Conservation (phyloP, 2,113 vertebrate species). For the Falco punctatus region DNA sequence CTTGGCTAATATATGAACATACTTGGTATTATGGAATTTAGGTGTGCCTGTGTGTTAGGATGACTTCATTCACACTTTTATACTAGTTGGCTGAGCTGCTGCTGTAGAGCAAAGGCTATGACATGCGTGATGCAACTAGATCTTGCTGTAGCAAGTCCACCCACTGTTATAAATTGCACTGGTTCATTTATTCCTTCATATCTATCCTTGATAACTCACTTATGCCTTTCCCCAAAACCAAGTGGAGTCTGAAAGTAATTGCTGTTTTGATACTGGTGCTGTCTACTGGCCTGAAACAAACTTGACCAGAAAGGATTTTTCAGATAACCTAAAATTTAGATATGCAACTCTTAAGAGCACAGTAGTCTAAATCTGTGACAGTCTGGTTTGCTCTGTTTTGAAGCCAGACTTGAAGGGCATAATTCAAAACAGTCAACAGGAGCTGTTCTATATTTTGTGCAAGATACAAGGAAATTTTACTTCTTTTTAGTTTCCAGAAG, state of each 20-base stretch:
- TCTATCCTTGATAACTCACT: not conserved
- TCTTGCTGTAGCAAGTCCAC: constrained; percentile 7
- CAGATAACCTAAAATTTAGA: constrained; percentile 31
- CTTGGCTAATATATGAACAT: not conserved
- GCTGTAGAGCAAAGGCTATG: constrained; percentile 18
- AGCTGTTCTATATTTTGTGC: constrained; percentile 18
- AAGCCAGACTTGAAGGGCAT: constrained; percentile 39
- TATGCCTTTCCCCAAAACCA: not conserved
- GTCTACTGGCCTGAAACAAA: constrained; percentile 1
- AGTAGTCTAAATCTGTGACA: not conserved
- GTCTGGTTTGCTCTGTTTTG: constrained; percentile 23
- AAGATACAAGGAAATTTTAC: constrained; percentile 10
- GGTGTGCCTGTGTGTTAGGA: not conserved
- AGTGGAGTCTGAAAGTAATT: not conserved
- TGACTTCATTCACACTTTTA: not conserved
- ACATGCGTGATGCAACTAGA: not conserved
- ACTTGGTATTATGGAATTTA: not conserved
- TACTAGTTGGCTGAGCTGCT: not conserved
- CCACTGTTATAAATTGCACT: not conserved
- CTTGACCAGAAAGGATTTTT: constrained; percentile 21
- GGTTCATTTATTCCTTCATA: not conserved
- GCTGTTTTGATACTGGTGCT: not conserved
- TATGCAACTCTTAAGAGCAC: not conserved
- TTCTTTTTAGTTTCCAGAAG: not conserved
- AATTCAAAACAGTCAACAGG: constrained; percentile 13